These are phyloP conservation scores for Brachypalpus laphriformis DNA, from an alignment of 2,888 invertebrate species.

Conservation along the genomic window DNA sequence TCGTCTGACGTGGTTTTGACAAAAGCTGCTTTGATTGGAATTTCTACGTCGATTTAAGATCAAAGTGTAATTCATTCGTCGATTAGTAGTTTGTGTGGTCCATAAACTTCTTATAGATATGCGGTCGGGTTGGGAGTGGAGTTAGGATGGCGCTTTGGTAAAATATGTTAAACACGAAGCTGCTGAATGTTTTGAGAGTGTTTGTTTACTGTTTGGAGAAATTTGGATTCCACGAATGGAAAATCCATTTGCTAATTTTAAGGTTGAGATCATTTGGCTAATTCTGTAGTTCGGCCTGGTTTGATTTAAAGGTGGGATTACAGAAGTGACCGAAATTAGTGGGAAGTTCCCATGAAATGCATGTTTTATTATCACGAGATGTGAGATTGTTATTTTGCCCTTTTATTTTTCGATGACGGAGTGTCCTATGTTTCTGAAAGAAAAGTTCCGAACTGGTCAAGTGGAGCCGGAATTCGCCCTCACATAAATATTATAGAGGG, in stretches of 20 bases:
- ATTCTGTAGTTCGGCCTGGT: background rate
- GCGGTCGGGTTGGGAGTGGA: no score
- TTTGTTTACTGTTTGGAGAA: background rate
- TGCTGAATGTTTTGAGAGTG: background rate
- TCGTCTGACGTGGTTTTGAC: background rate
- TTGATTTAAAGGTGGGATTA: no score
- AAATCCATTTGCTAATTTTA: slow-evolving; percentile 14
- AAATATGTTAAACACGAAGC: background rate
- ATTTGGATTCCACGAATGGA: background rate
- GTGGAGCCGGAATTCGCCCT: no score
- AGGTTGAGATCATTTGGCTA: background rate
- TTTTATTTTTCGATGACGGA: no score
- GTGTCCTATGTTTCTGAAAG: no score
- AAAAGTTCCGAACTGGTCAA: no score
- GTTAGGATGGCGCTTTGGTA: background rate
- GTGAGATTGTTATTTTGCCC: background rate
- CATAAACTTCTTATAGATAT: background rate
- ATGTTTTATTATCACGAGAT: background rate
- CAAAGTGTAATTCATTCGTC: slow-evolving; percentile 7
- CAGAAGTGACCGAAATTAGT: background rate
- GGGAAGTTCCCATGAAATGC: background rate
- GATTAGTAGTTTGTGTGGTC: background rate
- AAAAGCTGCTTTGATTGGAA: background rate
- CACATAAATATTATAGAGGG: no score
- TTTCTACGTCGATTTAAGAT: background rate